Conservation (phyloP, 2,888 invertebrate species). For the Aromia moschata region DNA sequence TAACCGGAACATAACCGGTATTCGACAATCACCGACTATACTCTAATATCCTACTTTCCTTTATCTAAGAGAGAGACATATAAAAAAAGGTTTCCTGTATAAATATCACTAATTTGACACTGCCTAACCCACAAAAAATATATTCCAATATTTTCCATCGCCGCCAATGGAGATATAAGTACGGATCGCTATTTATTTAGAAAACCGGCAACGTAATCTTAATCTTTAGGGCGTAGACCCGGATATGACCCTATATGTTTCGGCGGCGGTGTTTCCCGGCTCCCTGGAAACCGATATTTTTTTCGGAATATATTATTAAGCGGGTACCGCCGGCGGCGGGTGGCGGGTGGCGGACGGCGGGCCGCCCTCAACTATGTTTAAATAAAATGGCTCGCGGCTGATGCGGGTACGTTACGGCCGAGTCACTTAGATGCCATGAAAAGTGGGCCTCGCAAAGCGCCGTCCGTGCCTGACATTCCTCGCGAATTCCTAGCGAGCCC, state of each 20-base stretch:
- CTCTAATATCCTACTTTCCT: no score
- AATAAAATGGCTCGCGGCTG: constrained; percentile 20
- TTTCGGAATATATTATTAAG: constrained; percentile 22
- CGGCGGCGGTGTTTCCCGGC: constrained; percentile 2
- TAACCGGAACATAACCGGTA: no score
- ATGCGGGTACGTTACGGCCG: constrained; percentile 17
- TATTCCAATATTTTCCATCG: neutral
- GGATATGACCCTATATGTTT: constrained; percentile 10
- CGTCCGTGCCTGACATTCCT: constrained; percentile 37
- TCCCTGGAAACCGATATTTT: constrained; percentile 22
- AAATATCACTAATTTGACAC: no score
- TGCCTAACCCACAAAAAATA: no score
- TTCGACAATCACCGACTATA: no score
- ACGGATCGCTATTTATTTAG: neutral
- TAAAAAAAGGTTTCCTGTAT: no score
- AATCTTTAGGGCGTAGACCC: neutral
- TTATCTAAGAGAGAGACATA: no score
- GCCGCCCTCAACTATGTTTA: constrained; percentile 24
- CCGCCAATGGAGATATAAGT: neutral
- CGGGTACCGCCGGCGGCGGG: constrained; percentile 16
- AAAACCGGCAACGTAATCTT: neutral
- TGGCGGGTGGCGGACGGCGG: no score
- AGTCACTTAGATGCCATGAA: constrained; percentile 27
- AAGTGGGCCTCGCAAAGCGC: constrained; percentile 23
- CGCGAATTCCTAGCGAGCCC: constrained; percentile 37